phyloP scores from a whole-genome alignment of 2,113 vertebrate genomes.

The Mus pahari region DNA sequence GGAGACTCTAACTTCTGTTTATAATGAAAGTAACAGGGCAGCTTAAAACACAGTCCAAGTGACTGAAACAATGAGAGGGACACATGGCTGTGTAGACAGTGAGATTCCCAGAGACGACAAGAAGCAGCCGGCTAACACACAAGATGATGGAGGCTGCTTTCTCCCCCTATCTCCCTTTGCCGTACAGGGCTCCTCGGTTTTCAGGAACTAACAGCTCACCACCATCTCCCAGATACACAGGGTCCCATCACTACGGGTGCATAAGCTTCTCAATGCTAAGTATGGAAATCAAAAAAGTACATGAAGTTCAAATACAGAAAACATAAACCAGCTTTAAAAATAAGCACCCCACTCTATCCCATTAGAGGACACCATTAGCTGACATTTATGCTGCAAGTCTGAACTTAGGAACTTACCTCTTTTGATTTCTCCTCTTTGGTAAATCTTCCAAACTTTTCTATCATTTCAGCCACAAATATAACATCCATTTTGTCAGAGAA shows the following conservation, averaged over 20 bases:
- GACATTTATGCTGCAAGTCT: neutral
- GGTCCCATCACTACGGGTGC: neutral
- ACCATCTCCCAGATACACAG: neutral
- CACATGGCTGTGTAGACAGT: neutral
- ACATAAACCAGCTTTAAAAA: neutral
- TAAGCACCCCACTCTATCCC: neutral
- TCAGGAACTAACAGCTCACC: neutral
- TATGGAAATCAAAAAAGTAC: neutral
- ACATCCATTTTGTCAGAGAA: conserved; percentile 99
- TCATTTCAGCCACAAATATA: conserved; percentile 99
- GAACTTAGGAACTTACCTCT: conserved; percentile 88
- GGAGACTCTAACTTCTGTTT: neutral
- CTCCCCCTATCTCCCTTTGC: neutral
- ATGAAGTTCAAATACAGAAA: neutral
- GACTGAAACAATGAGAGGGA: neutral
- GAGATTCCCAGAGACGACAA: neutral
- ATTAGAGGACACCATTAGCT: neutral
- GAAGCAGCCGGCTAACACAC: neutral
- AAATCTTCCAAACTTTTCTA: conserved; percentile 97
- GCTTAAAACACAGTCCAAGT: neutral
- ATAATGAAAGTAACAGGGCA: neutral
- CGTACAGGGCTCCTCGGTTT: rapidly evolving
- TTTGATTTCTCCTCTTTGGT: conserved; percentile 94
- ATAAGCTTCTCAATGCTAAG: neutral
- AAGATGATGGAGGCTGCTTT: rapidly evolving